Evolutionary conservation across 2,797 vertebrate species (phyloP), one percentile per base, ranked within the genome.

Genomic region (Meriones psammophilus): DNA sequence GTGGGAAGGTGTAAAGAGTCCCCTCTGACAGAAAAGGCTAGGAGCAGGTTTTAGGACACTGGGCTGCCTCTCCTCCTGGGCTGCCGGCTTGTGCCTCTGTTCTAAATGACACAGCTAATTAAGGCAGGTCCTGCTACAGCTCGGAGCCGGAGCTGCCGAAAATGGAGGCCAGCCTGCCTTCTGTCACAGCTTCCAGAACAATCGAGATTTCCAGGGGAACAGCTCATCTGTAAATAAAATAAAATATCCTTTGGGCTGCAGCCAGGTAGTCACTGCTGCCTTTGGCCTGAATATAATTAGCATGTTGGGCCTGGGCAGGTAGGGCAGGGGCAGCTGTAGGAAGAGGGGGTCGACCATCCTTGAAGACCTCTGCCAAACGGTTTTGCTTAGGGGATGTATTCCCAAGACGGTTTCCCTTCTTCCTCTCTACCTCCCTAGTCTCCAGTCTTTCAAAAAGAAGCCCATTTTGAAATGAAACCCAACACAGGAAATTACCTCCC

Each of bases 171-270:
- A 56, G 92, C 92, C 94, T 96, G 95, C 81, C 64, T 95, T 92
- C 97, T 97, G 97, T 95, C 98, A 96, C 92, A 1, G 0, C 97
- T 97, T 97, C 18, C 0, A 94, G 97, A 96, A 97, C 97, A 98
- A 97, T 97, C 80, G 0, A 6, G 96, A 93, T 94, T 98, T 97
- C 36, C 0, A 97, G 96, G 95, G 97, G 97, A 98, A 96, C 97
- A 98, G 97, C 97, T 97, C 91, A 97, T 84, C 97, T 97, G 96
- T 87, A 96, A 98, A 98, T 97, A 98, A 98, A 98, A 98, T 97
- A 97, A 98, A 98, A 98, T 98, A 97, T 98, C 97, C 97, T 98
- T 97, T 98, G 96, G 97, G 94, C 97, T 97, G 96, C 89, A 97
- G 97, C 46, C 95, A 89, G 20, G 97, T 86, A 95, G 96, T 90